Percentiles rank a stretch among this genome's conserved stretches.
These are phyloP conservation scores for Tillus elongatus DNA, from an alignment of 2,888 invertebrate species.

Conservation along the genomic window DNA sequence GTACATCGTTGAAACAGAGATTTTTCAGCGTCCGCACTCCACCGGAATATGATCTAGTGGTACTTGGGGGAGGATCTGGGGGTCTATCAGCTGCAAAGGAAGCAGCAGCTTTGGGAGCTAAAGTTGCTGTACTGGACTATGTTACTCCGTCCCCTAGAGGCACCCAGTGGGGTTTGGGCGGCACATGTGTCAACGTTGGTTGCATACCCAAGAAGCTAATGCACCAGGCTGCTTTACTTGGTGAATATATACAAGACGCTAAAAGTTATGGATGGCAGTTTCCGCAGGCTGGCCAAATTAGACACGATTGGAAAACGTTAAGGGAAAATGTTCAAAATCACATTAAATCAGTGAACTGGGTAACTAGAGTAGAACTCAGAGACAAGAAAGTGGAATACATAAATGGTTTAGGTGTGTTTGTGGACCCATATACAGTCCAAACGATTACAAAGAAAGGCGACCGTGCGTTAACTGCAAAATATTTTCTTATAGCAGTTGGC, in stretches of 20 bases:
- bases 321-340: constrained; percentile 77
- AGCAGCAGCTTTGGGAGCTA: constrained; percentile 67
- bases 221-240: constrained; percentile 89
- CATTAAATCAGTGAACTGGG: constrained; percentile 94
- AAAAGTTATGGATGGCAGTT: constrained; percentile 73
- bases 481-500: constrained; percentile 85
- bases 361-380: constrained; percentile 80
- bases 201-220: constrained; percentile 97
- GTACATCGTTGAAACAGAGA: too few species aligned
- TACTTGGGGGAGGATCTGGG: constrained; percentile 94
- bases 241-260: constrained; percentile 69
- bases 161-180: constrained; percentile 92
- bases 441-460: constrained; percentile 67
- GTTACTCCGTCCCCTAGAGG: constrained; percentile 79
- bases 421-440: constrained; percentile 66
- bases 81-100: constrained; percentile 93
- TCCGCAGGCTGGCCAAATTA: constrained; percentile 51
- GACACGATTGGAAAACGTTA: constrained; percentile 65
- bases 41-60: constrained; percentile 87
- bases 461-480: constrained; percentile 60
- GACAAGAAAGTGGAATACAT: constrained; percentile 86
- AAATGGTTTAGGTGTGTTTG: constrained; percentile 70
- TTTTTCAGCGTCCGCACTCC: too few species aligned
- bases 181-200: constrained; percentile 96
- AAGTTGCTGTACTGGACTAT: constrained; percentile 78